phyloP scores from a whole-genome alignment of 2,113 vertebrate species.

The Callocephalon fimbriatum region DNA sequence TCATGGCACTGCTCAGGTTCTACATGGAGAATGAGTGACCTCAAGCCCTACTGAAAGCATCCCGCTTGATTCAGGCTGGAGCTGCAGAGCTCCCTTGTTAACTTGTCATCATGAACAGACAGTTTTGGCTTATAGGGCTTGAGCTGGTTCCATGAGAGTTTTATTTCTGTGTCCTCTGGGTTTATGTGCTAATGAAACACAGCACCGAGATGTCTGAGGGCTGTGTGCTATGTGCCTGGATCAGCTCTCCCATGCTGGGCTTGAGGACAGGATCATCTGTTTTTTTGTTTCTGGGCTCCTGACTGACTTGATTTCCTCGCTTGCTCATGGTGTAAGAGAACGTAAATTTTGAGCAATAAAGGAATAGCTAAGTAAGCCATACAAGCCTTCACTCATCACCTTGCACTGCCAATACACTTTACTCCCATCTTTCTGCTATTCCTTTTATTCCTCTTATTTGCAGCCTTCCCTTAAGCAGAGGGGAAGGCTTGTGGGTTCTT shows the following conservation, averaged over 20 bases:
- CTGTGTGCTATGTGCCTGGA: background rate
- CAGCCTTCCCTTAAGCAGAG: background rate
- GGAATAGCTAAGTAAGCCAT: background rate
- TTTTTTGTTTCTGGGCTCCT: background rate
- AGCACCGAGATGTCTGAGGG: background rate
- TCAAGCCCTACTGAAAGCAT: background rate
- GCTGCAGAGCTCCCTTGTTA: background rate
- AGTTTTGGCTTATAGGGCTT: background rate
- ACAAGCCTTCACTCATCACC: slow-evolving; percentile 31
- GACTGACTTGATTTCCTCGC: background rate
- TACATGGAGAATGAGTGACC: background rate
- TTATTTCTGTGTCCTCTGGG: background rate
- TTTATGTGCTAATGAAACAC: slow-evolving; percentile 54
- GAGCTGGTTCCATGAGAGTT: background rate
- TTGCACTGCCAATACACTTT: background rate
- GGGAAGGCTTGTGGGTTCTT: background rate
- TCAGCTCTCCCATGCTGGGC: slow-evolving; percentile 19
- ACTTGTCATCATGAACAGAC: background rate
- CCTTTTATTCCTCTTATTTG: background rate
- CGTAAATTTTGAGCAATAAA: slow-evolving; percentile 30
- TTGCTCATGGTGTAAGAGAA: background rate
- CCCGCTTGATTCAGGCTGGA: background rate
- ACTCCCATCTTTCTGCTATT: background rate
- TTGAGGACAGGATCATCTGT: background rate
- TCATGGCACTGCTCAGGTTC: background rate